Percentiles rank a stretch among this genome's conserved stretches.
Evolutionary conservation across 2,113 vertebrate species (phyloP).

Genomic region (Sebastes fasciatus): DNA sequence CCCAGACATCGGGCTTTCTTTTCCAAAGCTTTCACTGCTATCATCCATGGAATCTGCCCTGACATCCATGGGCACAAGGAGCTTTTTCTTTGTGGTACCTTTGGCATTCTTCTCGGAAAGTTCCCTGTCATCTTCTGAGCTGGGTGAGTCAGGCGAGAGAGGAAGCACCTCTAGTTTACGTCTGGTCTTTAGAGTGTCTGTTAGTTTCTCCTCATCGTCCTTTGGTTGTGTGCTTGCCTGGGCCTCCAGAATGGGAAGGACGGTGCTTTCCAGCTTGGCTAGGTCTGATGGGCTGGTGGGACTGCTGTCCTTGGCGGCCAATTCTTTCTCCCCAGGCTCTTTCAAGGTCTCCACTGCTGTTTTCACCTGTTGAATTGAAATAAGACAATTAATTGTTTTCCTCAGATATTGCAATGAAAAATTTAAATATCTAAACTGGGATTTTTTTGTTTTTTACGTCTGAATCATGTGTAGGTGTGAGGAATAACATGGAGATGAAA

Average conservation of each 20-base stretch:
- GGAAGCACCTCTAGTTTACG: constrained; percentile 86
- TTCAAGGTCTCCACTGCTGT: constrained; percentile 79
- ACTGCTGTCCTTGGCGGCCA: constrained; percentile 84
- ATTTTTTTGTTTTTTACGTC: background rate
- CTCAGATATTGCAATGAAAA: background rate
- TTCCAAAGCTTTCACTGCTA: constrained; percentile 93
- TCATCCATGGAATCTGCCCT: constrained; percentile 93
- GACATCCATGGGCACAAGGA: constrained; percentile 83
- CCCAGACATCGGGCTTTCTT: constrained; percentile 91
- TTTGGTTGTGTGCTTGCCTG: constrained; percentile 84
- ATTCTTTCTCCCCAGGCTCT: constrained; percentile 84
- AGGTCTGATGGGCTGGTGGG: constrained; percentile 93
- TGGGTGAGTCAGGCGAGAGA: constrained; percentile 84
- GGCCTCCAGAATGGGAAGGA: constrained; percentile 95
- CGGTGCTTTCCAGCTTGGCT: constrained; percentile 93
- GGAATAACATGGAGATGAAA: background rate
- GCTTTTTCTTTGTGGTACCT: constrained; percentile 79
- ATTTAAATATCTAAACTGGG: background rate
- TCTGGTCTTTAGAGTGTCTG: constrained; percentile 81
- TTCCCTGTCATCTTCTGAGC: constrained; percentile 88
- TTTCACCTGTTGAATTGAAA: constrained; percentile 84
- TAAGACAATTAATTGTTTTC: constrained; percentile 5
- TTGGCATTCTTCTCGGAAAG: constrained; percentile 77
- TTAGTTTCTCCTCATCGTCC: constrained; percentile 71
- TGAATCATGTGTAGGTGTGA: background rate